Conservation (phyloP, 2,113 vertebrate species). For the Coreoperca whiteheadi region DNA sequence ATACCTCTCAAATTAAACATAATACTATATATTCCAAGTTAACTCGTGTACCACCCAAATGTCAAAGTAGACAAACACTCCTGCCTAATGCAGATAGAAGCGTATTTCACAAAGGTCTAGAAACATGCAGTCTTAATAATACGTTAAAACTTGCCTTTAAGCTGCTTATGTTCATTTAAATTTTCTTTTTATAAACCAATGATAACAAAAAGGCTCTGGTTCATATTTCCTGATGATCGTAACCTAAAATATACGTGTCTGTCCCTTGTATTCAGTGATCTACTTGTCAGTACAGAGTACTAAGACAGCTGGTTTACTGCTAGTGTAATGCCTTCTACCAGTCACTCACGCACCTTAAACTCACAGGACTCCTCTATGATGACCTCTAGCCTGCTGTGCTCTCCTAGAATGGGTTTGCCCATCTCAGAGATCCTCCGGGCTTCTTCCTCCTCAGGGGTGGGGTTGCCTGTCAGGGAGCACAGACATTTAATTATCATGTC, state of each 20-base stretch:
- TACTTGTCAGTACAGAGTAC: neutral
- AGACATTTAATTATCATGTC: neutral
- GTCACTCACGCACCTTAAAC: constrained; percentile 86
- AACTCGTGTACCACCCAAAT: neutral
- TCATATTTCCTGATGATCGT: neutral
- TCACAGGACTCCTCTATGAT: constrained; percentile 93
- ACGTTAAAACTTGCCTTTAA: neutral
- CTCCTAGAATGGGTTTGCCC: constrained; percentile 92
- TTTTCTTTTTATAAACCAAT: neutral
- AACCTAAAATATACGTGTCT: neutral
- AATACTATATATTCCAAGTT: neutral
- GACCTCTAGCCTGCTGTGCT: constrained; percentile 89
- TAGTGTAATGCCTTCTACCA: neutral
- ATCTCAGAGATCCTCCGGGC: constrained; percentile 91
- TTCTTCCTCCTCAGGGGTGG: constrained; percentile 88
- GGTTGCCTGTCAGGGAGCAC: constrained; percentile 67
- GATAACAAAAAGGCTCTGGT: neutral
- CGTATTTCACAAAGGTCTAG: neutral
- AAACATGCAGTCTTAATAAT: neutral
- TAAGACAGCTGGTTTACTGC: neutral
- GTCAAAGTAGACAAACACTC: neutral
- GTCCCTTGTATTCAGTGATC: neutral
- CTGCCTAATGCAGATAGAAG: neutral
- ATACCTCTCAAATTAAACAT: neutral
- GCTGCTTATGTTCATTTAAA: neutral